Evolutionary conservation across 1,140 invertebrate genomes (phyloP).

Genomic region (Drosophila pseudoobscura): DNA sequence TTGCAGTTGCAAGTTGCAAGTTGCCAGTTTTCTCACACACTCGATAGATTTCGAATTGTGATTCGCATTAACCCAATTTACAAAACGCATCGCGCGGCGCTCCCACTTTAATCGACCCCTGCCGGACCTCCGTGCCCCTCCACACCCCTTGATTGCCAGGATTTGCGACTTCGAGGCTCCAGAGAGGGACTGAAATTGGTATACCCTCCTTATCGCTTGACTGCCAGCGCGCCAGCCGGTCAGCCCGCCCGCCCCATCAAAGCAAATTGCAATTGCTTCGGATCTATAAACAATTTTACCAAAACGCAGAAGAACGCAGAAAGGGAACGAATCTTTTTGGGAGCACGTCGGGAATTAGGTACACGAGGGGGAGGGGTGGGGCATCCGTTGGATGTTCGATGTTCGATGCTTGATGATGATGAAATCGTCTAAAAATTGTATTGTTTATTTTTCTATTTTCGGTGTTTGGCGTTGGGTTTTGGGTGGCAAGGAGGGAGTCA

Average conservation of each 20-base stretch:
- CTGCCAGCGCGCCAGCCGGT: too few relatives aligned
- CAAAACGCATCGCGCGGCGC: slow-evolving; percentile 12
- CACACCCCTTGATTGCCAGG: too few relatives aligned
- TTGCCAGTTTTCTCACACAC: slow-evolving; percentile 29
- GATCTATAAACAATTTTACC: slow-evolving; percentile 65
- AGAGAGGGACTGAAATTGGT: too few relatives aligned
- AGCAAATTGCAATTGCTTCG: slow-evolving; percentile 33
- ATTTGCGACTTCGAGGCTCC: too few relatives aligned
- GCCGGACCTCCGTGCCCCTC: too few relatives aligned
- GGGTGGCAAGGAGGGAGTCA: slow-evolving; percentile 4
- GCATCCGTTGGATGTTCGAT: slow-evolving; percentile 19
- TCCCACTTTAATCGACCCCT: background rate
- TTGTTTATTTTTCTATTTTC: slow-evolving; percentile 59
- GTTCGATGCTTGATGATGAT: slow-evolving; percentile 32
- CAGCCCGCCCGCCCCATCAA: background rate
- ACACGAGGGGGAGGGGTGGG: background rate
- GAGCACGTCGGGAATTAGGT: background rate
- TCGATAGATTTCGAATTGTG: slow-evolving; percentile 37
- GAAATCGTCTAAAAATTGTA: slow-evolving; percentile 69
- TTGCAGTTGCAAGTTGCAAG: slow-evolving; percentile 24
- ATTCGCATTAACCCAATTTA: slow-evolving; percentile 49
- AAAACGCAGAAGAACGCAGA: slow-evolving; percentile 12
- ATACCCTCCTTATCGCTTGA: too few relatives aligned
- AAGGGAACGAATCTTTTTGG: background rate
- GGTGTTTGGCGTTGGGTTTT: background rate